Evolutionary conservation across 1,140 invertebrate species (phyloP), one percentile per base, ranked within the genome.

Genomic region (Cyrtorhinus lividipennis): DNA sequence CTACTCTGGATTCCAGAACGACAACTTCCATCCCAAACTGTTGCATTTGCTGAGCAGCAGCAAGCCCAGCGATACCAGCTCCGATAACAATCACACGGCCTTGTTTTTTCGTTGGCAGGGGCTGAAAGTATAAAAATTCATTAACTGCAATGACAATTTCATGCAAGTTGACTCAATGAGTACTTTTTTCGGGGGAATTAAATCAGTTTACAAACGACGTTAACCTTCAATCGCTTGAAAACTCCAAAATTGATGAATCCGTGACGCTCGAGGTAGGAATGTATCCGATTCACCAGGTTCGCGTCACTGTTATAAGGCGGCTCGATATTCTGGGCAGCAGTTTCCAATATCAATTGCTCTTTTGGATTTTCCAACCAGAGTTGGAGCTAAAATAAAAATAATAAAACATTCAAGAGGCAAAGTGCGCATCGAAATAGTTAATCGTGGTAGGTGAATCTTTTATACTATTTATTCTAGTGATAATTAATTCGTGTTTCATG

Each of bases 181-280:
- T 45, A 45, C 10, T 12, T 12, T 45, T 12, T 45, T 45, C 38
- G n/a, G 38, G n/a, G n/a, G n/a, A n/a, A n/a, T n/a, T n/a, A n/a
- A n/a, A n/a, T n/a, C n/a, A n/a, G n/a, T n/a, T n/a, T n/a, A n/a
- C n/a, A n/a, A n/a, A 38, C 30, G 30, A 38, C 15, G 15, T 61
- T 68, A 75, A 80, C 80, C 72, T 88, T 90, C 1, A 91, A 71
- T 59, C 90, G 78, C 73, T 95, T 93, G 72, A 93, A 98, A 23
- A 98, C 85, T 0, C 96, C 96, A 82, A 95, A 99, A 77, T 99
- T 99, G 57, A 99, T 97, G 69, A 92, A 95, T 5, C 95, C 94
- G 76, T 98, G 92, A 63, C 96, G 80, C 71, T 98, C 91, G 8
- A 99, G 77, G 74, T 92, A 99, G 0, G 88, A 85, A 78, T 95